A percentile compares a stretch with the other conserved stretches of the same genome.
Conservation (phyloP, 2,113 vertebrate genomes). For the Spea bombifrons region DNA sequence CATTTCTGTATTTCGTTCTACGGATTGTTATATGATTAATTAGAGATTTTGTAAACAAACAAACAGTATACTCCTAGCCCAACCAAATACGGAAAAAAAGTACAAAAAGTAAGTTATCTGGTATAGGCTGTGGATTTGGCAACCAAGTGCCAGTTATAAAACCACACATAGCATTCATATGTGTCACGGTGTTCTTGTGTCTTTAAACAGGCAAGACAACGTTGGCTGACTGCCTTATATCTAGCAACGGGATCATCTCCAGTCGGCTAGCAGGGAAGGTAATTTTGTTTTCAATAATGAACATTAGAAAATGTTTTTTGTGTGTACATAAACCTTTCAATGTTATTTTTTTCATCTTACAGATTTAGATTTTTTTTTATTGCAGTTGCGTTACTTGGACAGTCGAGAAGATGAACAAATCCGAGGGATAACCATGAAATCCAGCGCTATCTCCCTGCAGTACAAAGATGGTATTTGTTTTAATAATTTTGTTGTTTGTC, state of each 20-base stretch:
- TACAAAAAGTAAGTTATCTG: too few species aligned
- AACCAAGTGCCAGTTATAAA: too few species aligned
- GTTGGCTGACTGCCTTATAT: constrained; percentile 90
- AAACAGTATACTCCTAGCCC: too few species aligned
- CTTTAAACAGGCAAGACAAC: constrained; percentile 85
- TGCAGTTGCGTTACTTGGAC: constrained; percentile 89
- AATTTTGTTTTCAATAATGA: neutral
- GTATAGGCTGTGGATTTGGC: too few species aligned
- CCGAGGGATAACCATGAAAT: constrained; percentile 97
- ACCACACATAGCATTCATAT: too few species aligned
- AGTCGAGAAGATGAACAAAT: constrained; percentile 94
- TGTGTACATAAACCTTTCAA: neutral
- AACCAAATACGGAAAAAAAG: too few species aligned
- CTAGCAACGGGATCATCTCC: constrained; percentile 95
- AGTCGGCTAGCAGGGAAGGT: constrained; percentile 93
- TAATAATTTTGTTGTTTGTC: neutral
- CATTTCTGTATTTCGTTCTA: too few species aligned
- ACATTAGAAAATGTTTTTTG: neutral
- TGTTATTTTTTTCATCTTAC: neutral
- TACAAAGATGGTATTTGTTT: constrained; percentile 65
- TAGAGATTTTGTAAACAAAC: too few species aligned
- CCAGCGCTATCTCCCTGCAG: constrained; percentile 92
- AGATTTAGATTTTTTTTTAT: constrained; percentile 1
- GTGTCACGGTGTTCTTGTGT: too few species aligned
- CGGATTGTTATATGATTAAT: too few species aligned